Evolutionary conservation across 2,113 vertebrate species (phyloP).

Genomic region (Dipodomys merriami): DNA sequence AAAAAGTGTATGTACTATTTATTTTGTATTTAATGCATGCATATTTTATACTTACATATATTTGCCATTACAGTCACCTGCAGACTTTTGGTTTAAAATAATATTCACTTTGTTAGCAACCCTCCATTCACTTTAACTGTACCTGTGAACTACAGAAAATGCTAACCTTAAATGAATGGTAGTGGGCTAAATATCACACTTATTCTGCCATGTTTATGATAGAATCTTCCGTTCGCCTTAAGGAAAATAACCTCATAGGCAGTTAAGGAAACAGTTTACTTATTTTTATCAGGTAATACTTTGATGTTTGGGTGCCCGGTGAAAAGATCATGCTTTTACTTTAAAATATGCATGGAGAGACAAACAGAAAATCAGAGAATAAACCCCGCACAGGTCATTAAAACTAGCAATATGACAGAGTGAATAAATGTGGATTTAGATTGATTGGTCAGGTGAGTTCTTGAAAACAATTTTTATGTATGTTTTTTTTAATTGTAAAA

Average conservation of each 20-base stretch:
- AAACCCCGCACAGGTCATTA: not conserved
- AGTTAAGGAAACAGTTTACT: not conserved
- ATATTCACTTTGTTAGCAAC: not conserved
- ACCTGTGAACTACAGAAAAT: not conserved
- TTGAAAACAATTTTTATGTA: not conserved
- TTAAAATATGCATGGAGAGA: not conserved
- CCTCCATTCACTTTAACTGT: not conserved
- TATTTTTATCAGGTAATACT: not conserved
- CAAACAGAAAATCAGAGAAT: not conserved
- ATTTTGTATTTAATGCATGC: not conserved
- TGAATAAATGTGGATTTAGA: not conserved
- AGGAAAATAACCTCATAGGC: not conserved
- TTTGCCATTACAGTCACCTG: not conserved
- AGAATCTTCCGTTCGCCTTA: not conserved
- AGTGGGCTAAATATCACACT: not conserved
- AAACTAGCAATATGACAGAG: not conserved
- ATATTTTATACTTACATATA: not conserved
- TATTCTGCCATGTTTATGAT: not conserved
- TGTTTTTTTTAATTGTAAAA: no score
- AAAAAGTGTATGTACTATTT: not conserved
- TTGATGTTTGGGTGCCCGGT: not conserved
- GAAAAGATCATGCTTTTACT: not conserved
- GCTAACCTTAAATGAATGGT: not conserved
- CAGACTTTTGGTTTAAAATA: not conserved
- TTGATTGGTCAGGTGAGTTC: not conserved